phyloP scores from a whole-genome alignment of 2,888 invertebrate genomes.

The Diogma glabrata region DNA sequence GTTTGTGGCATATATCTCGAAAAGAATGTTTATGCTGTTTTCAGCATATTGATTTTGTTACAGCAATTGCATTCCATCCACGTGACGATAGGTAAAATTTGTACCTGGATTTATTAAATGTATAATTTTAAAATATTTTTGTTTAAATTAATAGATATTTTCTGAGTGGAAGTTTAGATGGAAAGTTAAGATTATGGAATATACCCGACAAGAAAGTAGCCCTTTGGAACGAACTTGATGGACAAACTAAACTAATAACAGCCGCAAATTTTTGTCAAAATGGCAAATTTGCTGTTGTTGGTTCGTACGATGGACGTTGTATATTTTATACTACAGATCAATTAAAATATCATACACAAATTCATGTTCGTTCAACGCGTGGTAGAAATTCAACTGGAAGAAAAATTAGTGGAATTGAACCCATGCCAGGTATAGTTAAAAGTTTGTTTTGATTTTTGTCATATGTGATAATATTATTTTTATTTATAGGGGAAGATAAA shows the following conservation, averaged over 20 bases:
- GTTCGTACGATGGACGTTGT: constrained; percentile 96
- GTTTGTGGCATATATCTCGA: constrained; percentile 94
- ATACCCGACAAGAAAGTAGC: constrained; percentile 99
- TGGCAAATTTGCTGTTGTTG: constrained; percentile 96
- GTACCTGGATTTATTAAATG: background rate
- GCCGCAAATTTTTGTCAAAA: constrained; percentile 96
- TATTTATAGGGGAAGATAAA: constrained; percentile 62
- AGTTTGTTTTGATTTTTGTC: too few relatives aligned
- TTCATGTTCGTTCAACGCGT: constrained; percentile 89
- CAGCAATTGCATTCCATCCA: constrained; percentile 97
- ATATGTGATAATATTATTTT: background rate
- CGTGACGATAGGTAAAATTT: constrained; percentile 55
- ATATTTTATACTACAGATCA: constrained; percentile 98
- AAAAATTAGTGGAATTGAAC: constrained; percentile 95
- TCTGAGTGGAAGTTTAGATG: constrained; percentile 93
- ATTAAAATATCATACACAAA: constrained; percentile 94
- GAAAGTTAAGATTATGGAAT: constrained; percentile 97
- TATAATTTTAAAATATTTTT: background rate
- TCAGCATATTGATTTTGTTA: constrained; percentile 98
- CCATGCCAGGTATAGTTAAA: constrained; percentile 61
- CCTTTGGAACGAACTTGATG: constrained; percentile 93
- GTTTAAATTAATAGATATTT: constrained; percentile 47
- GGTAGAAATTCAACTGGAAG: constrained; percentile 90
- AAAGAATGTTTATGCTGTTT: constrained; percentile 97
- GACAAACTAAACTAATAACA: constrained; percentile 88